phyloP scores from a whole-genome alignment of 1,140 invertebrate genomes.

The Pentalonia nigronervosa region DNA sequence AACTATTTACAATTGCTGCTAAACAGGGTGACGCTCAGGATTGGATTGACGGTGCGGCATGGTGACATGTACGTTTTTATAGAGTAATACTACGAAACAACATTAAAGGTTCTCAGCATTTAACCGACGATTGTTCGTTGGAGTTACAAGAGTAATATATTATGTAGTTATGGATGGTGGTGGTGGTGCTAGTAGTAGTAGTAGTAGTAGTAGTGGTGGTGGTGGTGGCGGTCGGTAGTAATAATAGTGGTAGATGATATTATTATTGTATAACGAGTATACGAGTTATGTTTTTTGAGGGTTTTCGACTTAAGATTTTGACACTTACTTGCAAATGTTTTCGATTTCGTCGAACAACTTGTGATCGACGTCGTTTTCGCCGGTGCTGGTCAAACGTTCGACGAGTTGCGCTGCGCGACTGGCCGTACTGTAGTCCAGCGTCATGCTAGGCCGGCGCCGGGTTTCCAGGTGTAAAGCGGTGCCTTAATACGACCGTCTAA shows the following conservation, averaged over 20 bases:
- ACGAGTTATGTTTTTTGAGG: background rate
- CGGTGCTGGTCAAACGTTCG: constrained; percentile 27
- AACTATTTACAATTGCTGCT: background rate
- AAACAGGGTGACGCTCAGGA: constrained; percentile 28
- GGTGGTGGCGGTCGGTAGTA: background rate
- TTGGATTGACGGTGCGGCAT: constrained; percentile 19
- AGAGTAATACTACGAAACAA: background rate
- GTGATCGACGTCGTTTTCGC: background rate
- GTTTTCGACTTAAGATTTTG: background rate
- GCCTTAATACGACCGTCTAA: background rate
- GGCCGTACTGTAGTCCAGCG: constrained; percentile 34
- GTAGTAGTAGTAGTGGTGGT: background rate
- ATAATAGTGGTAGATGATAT: background rate
- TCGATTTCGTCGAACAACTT: constrained; percentile 4
- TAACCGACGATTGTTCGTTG: background rate
- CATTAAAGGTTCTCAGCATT: background rate
- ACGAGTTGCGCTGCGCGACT: constrained; percentile 48
- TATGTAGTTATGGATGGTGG: background rate
- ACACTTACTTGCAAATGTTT: constrained; percentile 53
- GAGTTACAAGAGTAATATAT: background rate
- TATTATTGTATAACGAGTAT: background rate
- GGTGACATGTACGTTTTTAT: background rate
- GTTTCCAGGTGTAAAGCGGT: background rate
- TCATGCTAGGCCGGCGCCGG: background rate
- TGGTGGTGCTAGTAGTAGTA: background rate